These are phyloP conservation scores for Dryobota labecula DNA, from an alignment of 2,888 invertebrate genomes.

Conservation along the genomic window DNA sequence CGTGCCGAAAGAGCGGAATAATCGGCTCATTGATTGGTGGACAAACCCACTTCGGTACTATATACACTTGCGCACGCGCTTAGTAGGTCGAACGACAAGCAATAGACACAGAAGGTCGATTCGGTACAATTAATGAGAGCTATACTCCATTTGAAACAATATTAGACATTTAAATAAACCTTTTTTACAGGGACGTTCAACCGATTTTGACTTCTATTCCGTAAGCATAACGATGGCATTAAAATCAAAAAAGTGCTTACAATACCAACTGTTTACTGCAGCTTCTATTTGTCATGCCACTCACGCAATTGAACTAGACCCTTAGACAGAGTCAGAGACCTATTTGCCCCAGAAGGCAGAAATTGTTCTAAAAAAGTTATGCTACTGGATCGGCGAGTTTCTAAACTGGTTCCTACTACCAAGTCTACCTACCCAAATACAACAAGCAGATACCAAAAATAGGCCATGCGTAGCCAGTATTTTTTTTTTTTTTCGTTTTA, in stretches of 20 bases:
- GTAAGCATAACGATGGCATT: no score
- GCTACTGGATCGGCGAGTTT: not conserved
- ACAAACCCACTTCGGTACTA: slow-evolving; percentile 37
- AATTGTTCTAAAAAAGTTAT: not conserved
- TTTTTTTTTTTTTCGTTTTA: not conserved
- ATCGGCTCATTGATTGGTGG: slow-evolving; percentile 29
- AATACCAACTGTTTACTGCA: no score
- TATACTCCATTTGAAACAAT: no score
- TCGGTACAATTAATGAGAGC: not conserved
- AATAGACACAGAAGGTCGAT: slow-evolving; percentile 19
- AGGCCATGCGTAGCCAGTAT: not conserved
- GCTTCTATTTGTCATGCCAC: no score
- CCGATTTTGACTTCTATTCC: no score
- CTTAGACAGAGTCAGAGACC: not conserved
- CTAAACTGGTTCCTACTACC: no score
- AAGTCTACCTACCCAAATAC: not conserved
- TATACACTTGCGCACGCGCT: slow-evolving; percentile 39
- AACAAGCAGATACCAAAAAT: not conserved
- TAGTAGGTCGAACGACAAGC: not conserved
- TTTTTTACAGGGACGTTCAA: no score
- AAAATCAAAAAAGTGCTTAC: no score
- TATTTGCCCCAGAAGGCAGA: not conserved
- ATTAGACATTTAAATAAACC: no score
- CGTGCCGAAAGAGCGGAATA: slow-evolving; percentile 11
- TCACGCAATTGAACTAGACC: no score